phyloP scores from a whole-genome alignment of 2,113 vertebrate species.

The Dasypus novemcinctus region DNA sequence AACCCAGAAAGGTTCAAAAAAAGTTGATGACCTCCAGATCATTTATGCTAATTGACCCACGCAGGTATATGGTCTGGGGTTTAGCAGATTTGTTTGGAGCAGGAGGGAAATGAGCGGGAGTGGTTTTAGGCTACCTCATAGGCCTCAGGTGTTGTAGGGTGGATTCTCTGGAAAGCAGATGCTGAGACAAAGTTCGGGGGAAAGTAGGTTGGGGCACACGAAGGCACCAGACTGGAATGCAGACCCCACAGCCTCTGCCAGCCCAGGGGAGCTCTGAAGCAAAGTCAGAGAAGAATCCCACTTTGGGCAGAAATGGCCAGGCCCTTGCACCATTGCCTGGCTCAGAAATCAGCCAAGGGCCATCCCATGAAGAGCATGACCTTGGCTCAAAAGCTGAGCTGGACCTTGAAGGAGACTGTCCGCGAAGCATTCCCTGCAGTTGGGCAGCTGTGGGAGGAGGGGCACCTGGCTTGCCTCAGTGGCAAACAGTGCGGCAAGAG shows the following conservation, averaged over 20 bases:
- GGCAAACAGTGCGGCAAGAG: too few species aligned
- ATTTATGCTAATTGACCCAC: not conserved
- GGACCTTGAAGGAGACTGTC: not conserved
- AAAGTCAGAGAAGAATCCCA: not conserved
- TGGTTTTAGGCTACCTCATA: not conserved
- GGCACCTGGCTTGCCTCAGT: too few species aligned
- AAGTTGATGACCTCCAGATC: not conserved
- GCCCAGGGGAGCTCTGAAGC: not conserved
- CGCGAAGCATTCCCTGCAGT: not conserved
- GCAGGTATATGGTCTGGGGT: not conserved
- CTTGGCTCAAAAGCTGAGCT: not conserved
- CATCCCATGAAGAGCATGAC: not conserved
- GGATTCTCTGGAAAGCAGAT: not conserved
- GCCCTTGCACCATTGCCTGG: not conserved
- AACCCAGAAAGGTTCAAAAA: not conserved
- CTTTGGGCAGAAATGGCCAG: fast-evolving
- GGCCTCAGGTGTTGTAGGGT: fast-evolving
- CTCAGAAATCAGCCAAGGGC: not conserved
- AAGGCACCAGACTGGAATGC: too few species aligned
- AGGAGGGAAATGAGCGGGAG: not conserved
- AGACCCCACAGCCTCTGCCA: too few species aligned
- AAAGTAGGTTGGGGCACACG: too few species aligned
- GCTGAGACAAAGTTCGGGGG: not conserved
- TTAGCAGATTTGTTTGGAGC: not conserved
- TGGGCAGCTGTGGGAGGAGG: too few species aligned